These are phyloP conservation scores for Drosophila tropicalis DNA, from an alignment of 1,140 invertebrate species.

Conservation along the genomic window DNA sequence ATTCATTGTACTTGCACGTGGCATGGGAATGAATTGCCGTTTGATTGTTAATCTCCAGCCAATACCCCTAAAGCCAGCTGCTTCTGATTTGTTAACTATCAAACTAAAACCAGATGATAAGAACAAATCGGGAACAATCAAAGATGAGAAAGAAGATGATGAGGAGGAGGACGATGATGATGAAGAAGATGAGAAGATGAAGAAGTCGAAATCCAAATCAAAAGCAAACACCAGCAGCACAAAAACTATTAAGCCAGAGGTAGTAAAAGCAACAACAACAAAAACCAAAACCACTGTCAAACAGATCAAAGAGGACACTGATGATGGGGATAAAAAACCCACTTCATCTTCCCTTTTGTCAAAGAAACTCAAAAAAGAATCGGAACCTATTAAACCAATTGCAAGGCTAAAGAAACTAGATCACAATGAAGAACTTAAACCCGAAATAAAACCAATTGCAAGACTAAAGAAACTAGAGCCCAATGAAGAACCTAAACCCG, in stretches of 20 bases:
- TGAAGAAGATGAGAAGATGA: constrained; percentile 27
- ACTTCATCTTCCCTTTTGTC: not conserved
- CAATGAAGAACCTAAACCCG: constrained; percentile 1
- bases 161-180: constrained; percentile 16
- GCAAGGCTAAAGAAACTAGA: constrained; percentile 16
- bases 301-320: constrained; percentile 18
- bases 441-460: constrained; percentile 33
- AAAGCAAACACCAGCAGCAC: constrained; percentile 14
- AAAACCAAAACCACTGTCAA: constrained; percentile 17
- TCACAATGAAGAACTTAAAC: not conserved
- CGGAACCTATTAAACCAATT: constrained; percentile 5
- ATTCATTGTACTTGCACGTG: constrained; percentile 90
- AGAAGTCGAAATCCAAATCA: constrained; percentile 54
- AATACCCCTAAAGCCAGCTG: constrained; percentile 86
- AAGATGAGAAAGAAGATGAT: constrained; percentile 38
- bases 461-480: constrained; percentile 19
- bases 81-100: constrained; percentile 85
- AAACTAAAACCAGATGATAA: constrained; percentile 83
- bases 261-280: constrained; percentile 14
- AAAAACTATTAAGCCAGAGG: constrained; percentile 11
- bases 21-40: constrained; percentile 91
- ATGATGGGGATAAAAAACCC: not conserved
- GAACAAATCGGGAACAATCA: constrained; percentile 55
- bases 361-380: constrained; percentile 4
- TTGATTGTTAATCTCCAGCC: constrained; percentile 89